phyloP scores from a whole-genome alignment of 2,888 invertebrate species.

The Sylvicola cinctus region DNA sequence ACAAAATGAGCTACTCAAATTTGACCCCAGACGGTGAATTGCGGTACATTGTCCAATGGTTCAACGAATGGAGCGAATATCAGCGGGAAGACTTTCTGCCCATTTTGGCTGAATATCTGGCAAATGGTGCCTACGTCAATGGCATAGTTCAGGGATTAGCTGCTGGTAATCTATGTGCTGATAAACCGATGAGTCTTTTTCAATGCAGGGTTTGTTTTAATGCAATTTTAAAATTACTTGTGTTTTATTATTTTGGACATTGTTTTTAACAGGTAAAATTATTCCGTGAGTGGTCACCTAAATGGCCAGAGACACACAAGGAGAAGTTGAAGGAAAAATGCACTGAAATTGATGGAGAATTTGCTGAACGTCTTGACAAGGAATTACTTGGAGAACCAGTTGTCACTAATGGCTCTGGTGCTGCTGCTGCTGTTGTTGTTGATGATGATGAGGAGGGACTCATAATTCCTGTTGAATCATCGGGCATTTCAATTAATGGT shows the following conservation, averaged over 20 bases:
- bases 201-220: constrained; percentile 48
- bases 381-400: constrained; percentile 19
- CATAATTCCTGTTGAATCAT: no score
- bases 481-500: no score
- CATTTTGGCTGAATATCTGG: constrained; percentile 39
- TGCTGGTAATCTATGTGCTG: constrained; percentile 40
- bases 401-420: constrained; percentile 4
- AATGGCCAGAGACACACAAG: constrained; percentile 55
- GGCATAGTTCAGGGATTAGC: constrained; percentile 49
- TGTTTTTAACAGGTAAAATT: constrained; percentile 41
- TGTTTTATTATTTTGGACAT: constrained; percentile 3
- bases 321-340: constrained; percentile 46
- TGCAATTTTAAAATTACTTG: no score
- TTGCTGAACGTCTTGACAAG: constrained; percentile 45
- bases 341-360: constrained; percentile 47
- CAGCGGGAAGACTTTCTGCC: constrained; percentile 69
- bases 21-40: constrained; percentile 51
- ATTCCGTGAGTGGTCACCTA: constrained; percentile 65
- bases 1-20: constrained; percentile 36
- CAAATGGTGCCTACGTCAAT: constrained; percentile 42
- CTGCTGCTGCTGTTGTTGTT: no score
- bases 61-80: constrained; percentile 73
- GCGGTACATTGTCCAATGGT: constrained; percentile 69
- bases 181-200: constrained; percentile 63
- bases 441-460: constrained; percentile 1